Percentiles rank a stretch among this genome's conserved stretches.
These are phyloP conservation scores for Protomyctophum bolini DNA, from an alignment of 2,113 vertebrate species.

Conservation along the genomic window DNA sequence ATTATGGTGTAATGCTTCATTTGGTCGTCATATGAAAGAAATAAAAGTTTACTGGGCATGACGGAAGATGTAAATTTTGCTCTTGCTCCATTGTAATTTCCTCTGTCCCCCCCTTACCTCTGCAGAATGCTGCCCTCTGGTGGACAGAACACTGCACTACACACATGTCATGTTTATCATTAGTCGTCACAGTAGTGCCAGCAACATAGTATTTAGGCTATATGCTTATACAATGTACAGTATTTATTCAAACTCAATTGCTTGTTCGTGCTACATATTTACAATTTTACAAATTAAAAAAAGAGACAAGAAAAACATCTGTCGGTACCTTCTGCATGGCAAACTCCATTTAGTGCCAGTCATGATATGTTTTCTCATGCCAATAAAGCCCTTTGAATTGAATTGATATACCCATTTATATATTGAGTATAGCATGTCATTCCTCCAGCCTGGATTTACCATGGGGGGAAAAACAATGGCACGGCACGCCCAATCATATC, in stretches of 20 bases:
- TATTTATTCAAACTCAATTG: neutral
- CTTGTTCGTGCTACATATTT: neutral
- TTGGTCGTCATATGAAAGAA: constrained; percentile 40
- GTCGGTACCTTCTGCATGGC: neutral
- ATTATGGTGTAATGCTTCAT: constrained; percentile 27
- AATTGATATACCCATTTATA: too few species aligned
- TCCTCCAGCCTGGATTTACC: too few species aligned
- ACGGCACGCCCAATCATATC: too few species aligned
- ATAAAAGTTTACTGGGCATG: constrained; percentile 53
- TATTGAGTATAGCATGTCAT: neutral
- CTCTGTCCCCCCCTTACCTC: neutral
- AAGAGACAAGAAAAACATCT: neutral
- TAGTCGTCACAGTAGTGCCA: neutral
- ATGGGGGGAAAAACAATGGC: too few species aligned
- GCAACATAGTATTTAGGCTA: neutral
- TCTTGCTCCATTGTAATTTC: neutral
- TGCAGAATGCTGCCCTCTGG: neutral
- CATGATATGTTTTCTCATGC: too few species aligned
- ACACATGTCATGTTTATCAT: neutral
- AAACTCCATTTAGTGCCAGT: neutral
- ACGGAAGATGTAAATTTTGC: constrained; percentile 20
- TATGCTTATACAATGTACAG: neutral
- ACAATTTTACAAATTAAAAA: neutral
- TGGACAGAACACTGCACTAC: neutral
- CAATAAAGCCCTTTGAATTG: too few species aligned